These are phyloP conservation scores for Lytechinus variegatus DNA, from an alignment of 35 echinoderm and acorn worm species.

Conservation along the genomic window DNA sequence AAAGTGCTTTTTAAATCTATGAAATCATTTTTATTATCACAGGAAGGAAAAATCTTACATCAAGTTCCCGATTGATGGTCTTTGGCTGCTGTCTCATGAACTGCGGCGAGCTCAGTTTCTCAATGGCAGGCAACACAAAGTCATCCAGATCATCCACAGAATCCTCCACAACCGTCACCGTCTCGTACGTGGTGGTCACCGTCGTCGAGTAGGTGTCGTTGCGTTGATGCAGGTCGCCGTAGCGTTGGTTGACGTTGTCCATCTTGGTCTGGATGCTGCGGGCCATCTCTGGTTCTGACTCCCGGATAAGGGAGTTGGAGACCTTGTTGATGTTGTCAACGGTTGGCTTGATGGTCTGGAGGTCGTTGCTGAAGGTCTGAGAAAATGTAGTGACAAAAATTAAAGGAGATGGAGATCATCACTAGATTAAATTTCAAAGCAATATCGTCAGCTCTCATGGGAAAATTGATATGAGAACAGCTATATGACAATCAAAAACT, in stretches of 20 bases:
- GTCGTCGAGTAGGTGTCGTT: constrained; percentile 24
- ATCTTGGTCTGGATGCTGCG: constrained; percentile 75
- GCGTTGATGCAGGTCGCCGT: constrained; percentile 56
- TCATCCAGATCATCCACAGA: constrained; percentile 69
- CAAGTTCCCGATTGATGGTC: constrained; percentile 70
- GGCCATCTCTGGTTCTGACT: constrained; percentile 79
- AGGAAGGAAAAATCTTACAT: constrained; percentile 39
- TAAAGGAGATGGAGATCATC: not conserved
- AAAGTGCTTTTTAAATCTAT: not conserved
- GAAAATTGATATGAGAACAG: not conserved
- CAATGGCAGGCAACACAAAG: constrained; percentile 70
- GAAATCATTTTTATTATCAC: not conserved
- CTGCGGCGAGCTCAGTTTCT: constrained; percentile 73
- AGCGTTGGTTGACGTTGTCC: constrained; percentile 73
- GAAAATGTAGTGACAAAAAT: not conserved
- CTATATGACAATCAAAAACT: not conserved
- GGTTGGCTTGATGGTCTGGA: constrained; percentile 71
- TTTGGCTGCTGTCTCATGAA: constrained; percentile 72
- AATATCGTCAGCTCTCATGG: not conserved
- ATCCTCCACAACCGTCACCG: constrained; percentile 61
- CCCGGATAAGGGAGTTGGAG: constrained; percentile 64
- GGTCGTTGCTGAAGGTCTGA: constrained; percentile 76
- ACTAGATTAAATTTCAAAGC: not conserved
- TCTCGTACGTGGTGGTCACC: constrained; percentile 12
- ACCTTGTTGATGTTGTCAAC: constrained; percentile 64